phyloP scores from a whole-genome alignment of 37 sponge, comb jelly and placozoan species.

The Cladorhizidae sp. region DNA sequence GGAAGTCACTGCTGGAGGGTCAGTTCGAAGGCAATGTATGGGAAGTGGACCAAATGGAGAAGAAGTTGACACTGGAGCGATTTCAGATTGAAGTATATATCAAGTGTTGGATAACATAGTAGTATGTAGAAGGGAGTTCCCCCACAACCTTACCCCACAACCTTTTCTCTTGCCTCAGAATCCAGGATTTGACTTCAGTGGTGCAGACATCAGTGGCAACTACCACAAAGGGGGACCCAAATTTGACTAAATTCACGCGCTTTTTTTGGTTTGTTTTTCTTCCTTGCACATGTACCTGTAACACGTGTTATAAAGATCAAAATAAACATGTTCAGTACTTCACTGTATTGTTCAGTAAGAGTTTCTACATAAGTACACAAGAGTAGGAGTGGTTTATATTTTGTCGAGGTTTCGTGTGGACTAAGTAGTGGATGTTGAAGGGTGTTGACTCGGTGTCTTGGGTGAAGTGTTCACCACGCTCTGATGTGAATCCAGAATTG shows the following conservation, averaged over 20 bases:
- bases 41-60: conserved; percentile 85
- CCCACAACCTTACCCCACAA: neutral
- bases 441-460: too few species aligned
- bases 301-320: too few species aligned
- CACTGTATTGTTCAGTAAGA: too few species aligned
- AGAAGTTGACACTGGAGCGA: conserved; percentile 92
- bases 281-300: too few species aligned
- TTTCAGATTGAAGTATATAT: conserved; percentile 80
- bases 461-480: too few species aligned
- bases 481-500: neutral
- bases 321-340: too few species aligned
- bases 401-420: too few species aligned
- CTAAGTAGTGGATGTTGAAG: too few species aligned
- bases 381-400: too few species aligned
- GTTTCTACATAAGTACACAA: too few species aligned
- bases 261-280: too few species aligned
- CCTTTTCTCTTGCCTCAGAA: conserved; percentile 38
- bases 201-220: conserved; percentile 86
- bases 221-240: conserved; percentile 80
- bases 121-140: neutral
- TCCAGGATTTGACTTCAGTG: conserved; percentile 96
- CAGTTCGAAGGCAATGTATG: conserved; percentile 63
- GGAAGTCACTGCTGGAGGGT: conserved; percentile 83
- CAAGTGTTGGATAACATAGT: too few species aligned
- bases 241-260: neutral